Base-by-base conservation (phyloP, 2,113 vertebrate species). In the Pomatostomus ruficeps region DNA sequence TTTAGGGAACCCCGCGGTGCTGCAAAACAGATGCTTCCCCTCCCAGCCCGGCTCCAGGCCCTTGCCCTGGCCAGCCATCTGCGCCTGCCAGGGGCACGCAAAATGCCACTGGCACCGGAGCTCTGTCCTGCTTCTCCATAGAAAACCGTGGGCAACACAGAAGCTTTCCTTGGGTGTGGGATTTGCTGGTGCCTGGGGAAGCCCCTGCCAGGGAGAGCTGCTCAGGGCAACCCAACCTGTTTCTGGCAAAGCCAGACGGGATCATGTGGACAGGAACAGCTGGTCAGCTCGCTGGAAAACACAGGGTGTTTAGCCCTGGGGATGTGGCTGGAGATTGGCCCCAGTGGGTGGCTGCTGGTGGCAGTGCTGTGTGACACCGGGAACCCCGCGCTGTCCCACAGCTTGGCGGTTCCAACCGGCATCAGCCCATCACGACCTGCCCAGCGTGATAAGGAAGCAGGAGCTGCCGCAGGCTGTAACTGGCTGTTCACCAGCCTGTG, bases 1-100 rank as follows among this genome's bases (percentile, higher is more conserved):
- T 92, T 96, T 96, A 96, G 81, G 87, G 85, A 96, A 78, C 85
- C 89, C 88, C 1, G 15, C 1, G 25, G 93, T 31, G 48, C 92
- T 88, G 81, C 2, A 8, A 81, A 93, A 76, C 78, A 88, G 92
- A 78, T 91, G 81, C 95, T 71, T 79, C 42, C 43, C 52, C 73
- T 85, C 40, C 74, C 78, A 72, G 85, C 58, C 70, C 40, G 0
- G 52, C 90, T 67, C 7, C 0, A 1, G 80, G 93, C 73, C 43
- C 35, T 71, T 9, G 6, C 79, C 40, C 36, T 3, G 36, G 52
- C 62, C 79, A 78, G 57, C 61, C 26, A 23, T 82, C 78, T 68
- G 71, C 0, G 4, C 55, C 63, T 72, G 63, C 80, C 4, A 2
- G 68, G 54, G n/a, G n/a, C 80, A 77, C 21, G 0, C 2, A 5